Evolutionary conservation across 2,797 vertebrate species (phyloP), one percentile per base, ranked within the genome.

Genomic region (Propithecus deckenii): DNA sequence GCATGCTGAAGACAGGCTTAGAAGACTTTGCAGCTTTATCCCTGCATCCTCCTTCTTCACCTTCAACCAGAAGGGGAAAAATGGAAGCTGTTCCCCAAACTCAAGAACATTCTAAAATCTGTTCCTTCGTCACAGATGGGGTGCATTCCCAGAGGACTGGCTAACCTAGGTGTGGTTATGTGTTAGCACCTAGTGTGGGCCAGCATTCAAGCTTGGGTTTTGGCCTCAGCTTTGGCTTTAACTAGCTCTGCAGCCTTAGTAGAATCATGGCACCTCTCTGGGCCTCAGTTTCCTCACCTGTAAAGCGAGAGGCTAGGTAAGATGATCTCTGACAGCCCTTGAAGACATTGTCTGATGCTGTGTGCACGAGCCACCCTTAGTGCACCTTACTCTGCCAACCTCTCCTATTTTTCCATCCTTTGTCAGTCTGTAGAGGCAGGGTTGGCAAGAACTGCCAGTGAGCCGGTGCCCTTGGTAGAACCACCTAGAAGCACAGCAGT

Each of bases 261-360:
- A 41, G 76, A 80, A 41, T n/a, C 48, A 35, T 32, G 18, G 46
- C 8, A 8, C 22, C 11, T 80, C 59, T 84, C 69, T 50, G 30
- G 41, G 71, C 9, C 55, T 74, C 86, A 12, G 25, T 76, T 79
- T 97, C 23, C 84, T 93, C 30, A n/a, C 9, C 25, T n/a, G 22
- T 78, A 89, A 85, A 46, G 98, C 0, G 2, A 84, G 28, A 20
- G 41, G 9, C 48, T 50, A 30, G 41, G 35, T 46, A 61, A 35
- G 38, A 23, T 23, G 52, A n/a, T 35, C 41, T 86, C 72, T 67
- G 10, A 72, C 10, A 8, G 55, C 30, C 48, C 55, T 85, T 23
- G 12, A 43, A 41, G 87, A n/a, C 9, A 13, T 57, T 69, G 9
- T 48, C 50, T 61, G 52, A 22, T 48, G 48, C 46, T 13, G 4